Conservation (phyloP, 2,113 vertebrate genomes). For the Hippocampus guttulatus region DNA sequence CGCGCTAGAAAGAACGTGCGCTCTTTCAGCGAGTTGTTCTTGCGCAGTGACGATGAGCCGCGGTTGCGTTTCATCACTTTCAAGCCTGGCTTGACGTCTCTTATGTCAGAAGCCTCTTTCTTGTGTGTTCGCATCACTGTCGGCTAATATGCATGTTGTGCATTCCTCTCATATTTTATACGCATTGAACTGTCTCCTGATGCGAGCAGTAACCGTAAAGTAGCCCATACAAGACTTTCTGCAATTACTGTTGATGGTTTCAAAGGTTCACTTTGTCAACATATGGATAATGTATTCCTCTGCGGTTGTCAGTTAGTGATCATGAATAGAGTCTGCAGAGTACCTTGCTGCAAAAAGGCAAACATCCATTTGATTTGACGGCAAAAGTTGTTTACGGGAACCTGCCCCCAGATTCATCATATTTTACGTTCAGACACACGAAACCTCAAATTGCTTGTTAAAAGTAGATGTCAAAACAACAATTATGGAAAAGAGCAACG, state of each 20-base stretch:
- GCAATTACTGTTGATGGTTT: not conserved
- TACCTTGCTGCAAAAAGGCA: too few relatives aligned
- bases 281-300: not conserved
- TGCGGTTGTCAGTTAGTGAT: not conserved
- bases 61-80: conserved; percentile 21
- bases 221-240: not conserved
- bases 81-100: conserved; percentile 29
- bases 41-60: not conserved
- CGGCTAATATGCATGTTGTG: conserved; percentile 5
- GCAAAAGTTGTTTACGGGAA: not conserved
- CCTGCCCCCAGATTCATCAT: too few relatives aligned
- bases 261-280: not conserved
- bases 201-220: not conserved
- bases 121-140: conserved; percentile 35
- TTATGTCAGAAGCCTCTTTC: conserved; percentile 37
- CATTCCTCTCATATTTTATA: not conserved
- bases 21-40: not conserved
- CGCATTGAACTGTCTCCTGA: conserved; percentile 17
- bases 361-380: not conserved
- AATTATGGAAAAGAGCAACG: too few relatives aligned
- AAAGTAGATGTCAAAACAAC: not conserved
- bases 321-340: not conserved
- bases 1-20: not conserved
- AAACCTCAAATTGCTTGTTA: not conserved
- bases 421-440: not conserved